Evolutionary conservation across 2,888 invertebrate genomes (phyloP).

Genomic region (Ophion ellenae): DNA sequence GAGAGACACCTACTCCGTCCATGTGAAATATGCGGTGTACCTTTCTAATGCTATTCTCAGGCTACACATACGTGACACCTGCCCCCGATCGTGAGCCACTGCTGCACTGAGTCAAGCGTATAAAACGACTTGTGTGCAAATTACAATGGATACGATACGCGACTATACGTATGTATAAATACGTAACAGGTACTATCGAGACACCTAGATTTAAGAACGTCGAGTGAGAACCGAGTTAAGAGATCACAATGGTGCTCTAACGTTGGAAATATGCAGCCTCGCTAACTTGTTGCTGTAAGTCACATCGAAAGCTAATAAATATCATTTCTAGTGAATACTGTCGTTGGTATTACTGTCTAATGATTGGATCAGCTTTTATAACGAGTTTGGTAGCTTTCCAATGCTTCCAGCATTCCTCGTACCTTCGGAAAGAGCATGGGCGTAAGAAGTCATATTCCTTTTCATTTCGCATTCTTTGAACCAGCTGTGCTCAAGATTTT

Average conservation of each 20-base stretch:
- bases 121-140: background rate
- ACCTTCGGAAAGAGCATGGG: no score
- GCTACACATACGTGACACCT: conserved; percentile 32
- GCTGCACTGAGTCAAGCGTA: background rate
- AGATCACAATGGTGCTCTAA: background rate
- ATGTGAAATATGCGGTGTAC: conserved; percentile 8
- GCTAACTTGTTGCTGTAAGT: background rate
- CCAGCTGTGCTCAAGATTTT: no score
- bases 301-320: background rate
- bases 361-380: no score
- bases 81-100: conserved; percentile 33
- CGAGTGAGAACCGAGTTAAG: background rate
- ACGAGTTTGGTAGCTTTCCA: no score
- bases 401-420: no score
- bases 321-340: no score
- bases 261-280: background rate
- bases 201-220: background rate
- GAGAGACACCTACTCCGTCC: conserved; percentile 23
- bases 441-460: no score
- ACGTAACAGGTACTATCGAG: background rate
- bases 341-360: no score
- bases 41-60: conserved; percentile 47
- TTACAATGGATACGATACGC: background rate
- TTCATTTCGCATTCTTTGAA: no score
- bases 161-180: background rate